Percentiles rank a stretch among this genome's conserved stretches.
Conservation (phyloP, 92 coral and sea anemone species). For the Umimayanthus chanpuru region DNA sequence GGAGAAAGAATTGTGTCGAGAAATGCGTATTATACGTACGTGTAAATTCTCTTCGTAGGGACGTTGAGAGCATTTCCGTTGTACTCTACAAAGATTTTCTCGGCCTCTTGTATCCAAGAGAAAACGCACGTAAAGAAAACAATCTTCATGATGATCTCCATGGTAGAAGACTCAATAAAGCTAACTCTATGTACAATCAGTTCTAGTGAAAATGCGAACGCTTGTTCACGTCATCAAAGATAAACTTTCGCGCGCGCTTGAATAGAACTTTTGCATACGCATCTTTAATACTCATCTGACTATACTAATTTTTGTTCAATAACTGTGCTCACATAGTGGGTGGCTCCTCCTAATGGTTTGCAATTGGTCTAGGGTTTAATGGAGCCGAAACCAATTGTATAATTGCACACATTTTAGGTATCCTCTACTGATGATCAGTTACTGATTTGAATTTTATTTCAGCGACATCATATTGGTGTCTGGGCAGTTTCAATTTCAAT, state of each 20-base stretch:
- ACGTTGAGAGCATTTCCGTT: slow-evolving; percentile 22
- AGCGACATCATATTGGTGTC: too few relatives aligned
- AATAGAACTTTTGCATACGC: too few relatives aligned
- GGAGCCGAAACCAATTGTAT: too few relatives aligned
- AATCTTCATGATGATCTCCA: background rate
- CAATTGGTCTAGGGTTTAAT: too few relatives aligned
- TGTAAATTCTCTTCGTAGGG: slow-evolving; percentile 17
- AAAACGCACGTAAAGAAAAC: background rate
- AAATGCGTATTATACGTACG: slow-evolving; percentile 3
- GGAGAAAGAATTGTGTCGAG: background rate
- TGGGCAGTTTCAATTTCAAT: too few relatives aligned
- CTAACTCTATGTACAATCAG: background rate
- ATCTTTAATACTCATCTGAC: too few relatives aligned
- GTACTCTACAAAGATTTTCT: slow-evolving; percentile 18
- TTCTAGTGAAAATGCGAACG: background rate
- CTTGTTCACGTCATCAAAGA: background rate
- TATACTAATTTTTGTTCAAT: too few relatives aligned
- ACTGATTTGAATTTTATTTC: too few relatives aligned
- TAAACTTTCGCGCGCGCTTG: background rate
- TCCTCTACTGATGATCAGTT: too few relatives aligned
- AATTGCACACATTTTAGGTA: too few relatives aligned
- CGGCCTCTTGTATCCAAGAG: slow-evolving; percentile 16
- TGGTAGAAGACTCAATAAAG: background rate
- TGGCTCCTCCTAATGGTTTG: too few relatives aligned
- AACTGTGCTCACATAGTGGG: too few relatives aligned